A percentile compares a stretch with the other conserved stretches of the same genome.
Conservation (phyloP, 2,113 vertebrate species). For the Laticauda colubrina region DNA sequence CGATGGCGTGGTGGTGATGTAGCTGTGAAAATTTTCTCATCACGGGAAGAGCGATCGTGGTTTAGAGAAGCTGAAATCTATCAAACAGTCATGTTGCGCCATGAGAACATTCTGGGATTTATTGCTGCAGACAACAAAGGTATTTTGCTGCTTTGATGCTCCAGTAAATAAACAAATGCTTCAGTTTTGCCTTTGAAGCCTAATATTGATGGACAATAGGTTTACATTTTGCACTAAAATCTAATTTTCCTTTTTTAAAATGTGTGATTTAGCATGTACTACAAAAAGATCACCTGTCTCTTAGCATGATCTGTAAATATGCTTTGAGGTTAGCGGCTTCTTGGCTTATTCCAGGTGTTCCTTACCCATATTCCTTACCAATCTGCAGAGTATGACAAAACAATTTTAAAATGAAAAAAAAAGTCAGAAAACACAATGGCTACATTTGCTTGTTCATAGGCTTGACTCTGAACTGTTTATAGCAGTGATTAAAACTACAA, state of each 20-base stretch:
- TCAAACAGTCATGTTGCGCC: constrained; percentile 96
- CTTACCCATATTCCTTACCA: neutral
- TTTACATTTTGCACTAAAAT: neutral
- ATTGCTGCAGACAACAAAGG: constrained; percentile 98
- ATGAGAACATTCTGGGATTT: constrained; percentile 97
- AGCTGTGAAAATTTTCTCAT: constrained; percentile 98
- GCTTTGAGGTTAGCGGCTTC: neutral
- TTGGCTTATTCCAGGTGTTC: neutral
- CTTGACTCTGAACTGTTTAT: neutral
- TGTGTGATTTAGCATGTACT: neutral
- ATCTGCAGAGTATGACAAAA: neutral
- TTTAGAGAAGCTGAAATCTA: constrained; percentile 98
- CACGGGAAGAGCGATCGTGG: constrained; percentile 96
- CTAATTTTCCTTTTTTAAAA: neutral
- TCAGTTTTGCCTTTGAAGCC: neutral
- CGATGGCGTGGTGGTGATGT: constrained; percentile 95
- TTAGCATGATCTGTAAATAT: neutral
- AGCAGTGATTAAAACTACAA: neutral
- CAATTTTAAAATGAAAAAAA: neutral
- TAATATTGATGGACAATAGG: neutral
- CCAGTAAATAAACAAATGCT: neutral
- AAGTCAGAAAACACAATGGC: neutral
- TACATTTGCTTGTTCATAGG: neutral
- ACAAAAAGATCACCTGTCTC: neutral
- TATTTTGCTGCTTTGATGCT: constrained; percentile 25